Conservation (phyloP, 2,113 vertebrate genomes). For the Entomyzon cyanotis region DNA sequence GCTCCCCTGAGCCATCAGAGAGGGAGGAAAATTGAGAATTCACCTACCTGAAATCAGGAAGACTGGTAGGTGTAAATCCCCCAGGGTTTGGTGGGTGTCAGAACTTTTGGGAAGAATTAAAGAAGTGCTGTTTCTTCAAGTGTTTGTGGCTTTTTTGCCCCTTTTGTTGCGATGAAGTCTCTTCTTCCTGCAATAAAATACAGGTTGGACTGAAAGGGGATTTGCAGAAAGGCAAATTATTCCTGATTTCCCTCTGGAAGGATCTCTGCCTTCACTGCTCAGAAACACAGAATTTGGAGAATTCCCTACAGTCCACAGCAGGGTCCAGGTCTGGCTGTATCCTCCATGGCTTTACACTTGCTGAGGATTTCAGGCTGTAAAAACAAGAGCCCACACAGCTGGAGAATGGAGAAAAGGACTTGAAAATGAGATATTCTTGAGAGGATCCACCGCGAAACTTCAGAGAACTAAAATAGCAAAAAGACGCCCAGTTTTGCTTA, state of each 20-base stretch:
- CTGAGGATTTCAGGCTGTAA: not conserved
- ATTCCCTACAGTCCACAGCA: rapidly evolving
- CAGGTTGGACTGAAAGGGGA: not conserved
- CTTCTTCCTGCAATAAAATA: slow-evolving; percentile 66
- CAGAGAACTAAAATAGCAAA: not conserved
- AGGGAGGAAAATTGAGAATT: not conserved
- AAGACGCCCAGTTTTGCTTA: not conserved
- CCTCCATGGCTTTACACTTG: not conserved
- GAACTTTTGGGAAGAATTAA: not conserved
- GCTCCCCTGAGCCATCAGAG: rapidly evolving
- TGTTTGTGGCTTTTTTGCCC: not conserved
- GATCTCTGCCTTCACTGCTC: not conserved
- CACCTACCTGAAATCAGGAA: slow-evolving; percentile 54
- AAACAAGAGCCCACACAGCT: not conserved
- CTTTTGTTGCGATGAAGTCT: not conserved
- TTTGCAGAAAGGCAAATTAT: not conserved
- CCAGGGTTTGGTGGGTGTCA: slow-evolving; percentile 19
- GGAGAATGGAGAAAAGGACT: not conserved
- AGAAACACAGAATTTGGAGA: not conserved
- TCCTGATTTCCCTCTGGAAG: not conserved
- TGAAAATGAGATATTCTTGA: not conserved
- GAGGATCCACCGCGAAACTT: not conserved
- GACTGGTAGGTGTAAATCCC: slow-evolving; percentile 49
- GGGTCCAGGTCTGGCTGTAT: rapidly evolving
- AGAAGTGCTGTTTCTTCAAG: slow-evolving; percentile 52